Evolutionary conservation across 2,888 invertebrate species (phyloP), one percentile per base, ranked within the genome.

Genomic region (Pammene fasciana): DNA sequence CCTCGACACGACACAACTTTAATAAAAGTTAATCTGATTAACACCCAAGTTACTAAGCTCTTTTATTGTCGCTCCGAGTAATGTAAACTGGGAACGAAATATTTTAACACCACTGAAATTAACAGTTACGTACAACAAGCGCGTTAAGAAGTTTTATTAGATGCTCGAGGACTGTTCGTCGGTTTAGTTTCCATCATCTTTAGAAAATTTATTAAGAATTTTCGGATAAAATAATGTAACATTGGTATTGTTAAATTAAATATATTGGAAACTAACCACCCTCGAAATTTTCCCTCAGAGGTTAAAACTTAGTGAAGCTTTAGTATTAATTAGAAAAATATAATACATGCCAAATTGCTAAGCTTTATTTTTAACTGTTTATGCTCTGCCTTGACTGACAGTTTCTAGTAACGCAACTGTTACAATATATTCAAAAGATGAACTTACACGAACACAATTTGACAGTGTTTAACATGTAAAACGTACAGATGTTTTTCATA

Each of bases 11-110:
- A 75, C 80, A 82, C 81, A 84, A 85, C 82, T 88, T 85, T 86
- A 85, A 86, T 86, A 86, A 86, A 83, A 87, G 86, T 82, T 81
- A 86, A 87, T 86, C 81, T 81, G 77, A 86, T 87, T 87, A 87
- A 80, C 84, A 84, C 83, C 81, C 79, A 82, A 86, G 83, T 85
- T 81, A 76, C 75, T 84, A 84, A 85, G 82, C 82, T 79, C 79
- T 82, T 83, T 84, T 81, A 83, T 80, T 79, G 79, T 77, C 75
- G 76, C 73, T 57, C 65, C 68, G 73, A 75, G 71, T 77, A 74
- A 76, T 72, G 76, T 67, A 68, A 65, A 66, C 61, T 71, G 46
- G 68, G 50, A 72, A 74, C 70, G 72, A 75, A 71, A 71, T 65
- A 68, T 68, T 68, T 71, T 50, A 67, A 62, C 54, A 68, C 62